Evolutionary conservation across 2,888 invertebrate genomes (phyloP), one percentile per base, ranked within the genome.

Genomic region (Odontocerum albicorne): DNA sequence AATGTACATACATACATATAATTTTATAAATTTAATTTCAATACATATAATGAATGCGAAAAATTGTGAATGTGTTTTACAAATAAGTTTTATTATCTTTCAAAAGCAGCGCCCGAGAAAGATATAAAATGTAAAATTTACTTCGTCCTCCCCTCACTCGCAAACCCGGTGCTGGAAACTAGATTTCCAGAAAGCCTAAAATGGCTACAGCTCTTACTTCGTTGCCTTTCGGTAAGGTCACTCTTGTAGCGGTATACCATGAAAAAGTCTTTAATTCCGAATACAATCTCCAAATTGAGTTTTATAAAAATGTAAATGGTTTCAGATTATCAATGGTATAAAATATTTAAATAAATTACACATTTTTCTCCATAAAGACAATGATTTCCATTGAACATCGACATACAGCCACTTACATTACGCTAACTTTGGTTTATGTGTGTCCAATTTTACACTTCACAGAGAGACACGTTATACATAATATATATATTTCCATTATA

Each of bases 151-250:
- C n/a, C n/a, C n/a, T n/a, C n/a, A n/a, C n/a, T n/a, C n/a, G n/a
- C n/a, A n/a, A n/a, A n/a, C n/a, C n/a, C n/a, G n/a, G n/a, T n/a
- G n/a, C n/a, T n/a, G n/a, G n/a, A n/a, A n/a, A n/a, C n/a, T n/a
- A n/a, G n/a, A n/a, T n/a, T n/a, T n/a, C n/a, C n/a, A n/a, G n/a
- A n/a, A n/a, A n/a, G n/a, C n/a, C n/a, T n/a, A 36, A 44, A 27
- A 10, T 17, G 44, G 51, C 35, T 43, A 12, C 39, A 51, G n/a
- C 32, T 52, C 52, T 32, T 15, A 17, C 27, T 58, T 58, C 58
- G 58, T 58, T 58, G 58, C 58, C 51, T 33, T 31, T 32, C 19
- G 42, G n/a, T 56, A 55, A 58, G 55, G 58, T 58, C 58, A 58
- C 58, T 58, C 58, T 31, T 40, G 39, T 32, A 46, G 36, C 49